phyloP scores from a whole-genome alignment of 2,797 vertebrate genomes.

The Spheniscus humboldti region DNA sequence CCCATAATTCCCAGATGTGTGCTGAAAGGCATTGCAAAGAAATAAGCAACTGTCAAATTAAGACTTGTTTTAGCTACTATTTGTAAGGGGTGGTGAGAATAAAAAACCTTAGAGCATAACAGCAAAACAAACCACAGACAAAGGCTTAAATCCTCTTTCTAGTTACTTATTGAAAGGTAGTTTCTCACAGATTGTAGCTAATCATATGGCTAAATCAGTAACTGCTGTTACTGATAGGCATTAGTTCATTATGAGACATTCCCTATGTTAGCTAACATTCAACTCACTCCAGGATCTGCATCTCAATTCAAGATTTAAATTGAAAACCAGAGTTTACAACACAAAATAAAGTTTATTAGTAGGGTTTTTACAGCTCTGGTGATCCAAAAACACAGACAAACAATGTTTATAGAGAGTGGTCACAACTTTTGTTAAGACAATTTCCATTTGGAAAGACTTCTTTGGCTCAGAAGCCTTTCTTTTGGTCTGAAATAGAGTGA shows the following conservation, averaged over 20 bases:
- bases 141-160: neutral
- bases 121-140: neutral
- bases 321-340: neutral
- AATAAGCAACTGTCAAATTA: neutral
- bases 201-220: slow-evolving; percentile 4
- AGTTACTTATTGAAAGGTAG: slow-evolving; percentile 8
- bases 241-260: neutral
- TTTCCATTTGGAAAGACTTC: neutral
- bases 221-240: neutral
- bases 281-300: neutral
- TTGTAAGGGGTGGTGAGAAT: neutral
- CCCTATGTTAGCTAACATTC: neutral
- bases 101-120: neutral
- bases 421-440: neutral
- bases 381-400: neutral
- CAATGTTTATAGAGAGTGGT: neutral
- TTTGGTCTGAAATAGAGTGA: neutral
- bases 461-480: neutral
- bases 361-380: neutral
- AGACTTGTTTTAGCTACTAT: neutral
- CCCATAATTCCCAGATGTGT: neutral
- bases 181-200: neutral
- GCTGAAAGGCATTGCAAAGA: neutral
- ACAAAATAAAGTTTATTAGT: neutral
- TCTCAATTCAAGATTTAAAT: neutral